Percentiles rank a stretch among this genome's conserved stretches.
phyloP scores from a whole-genome alignment of 2,888 invertebrate genomes.

The Drosophila austrosaltans region DNA sequence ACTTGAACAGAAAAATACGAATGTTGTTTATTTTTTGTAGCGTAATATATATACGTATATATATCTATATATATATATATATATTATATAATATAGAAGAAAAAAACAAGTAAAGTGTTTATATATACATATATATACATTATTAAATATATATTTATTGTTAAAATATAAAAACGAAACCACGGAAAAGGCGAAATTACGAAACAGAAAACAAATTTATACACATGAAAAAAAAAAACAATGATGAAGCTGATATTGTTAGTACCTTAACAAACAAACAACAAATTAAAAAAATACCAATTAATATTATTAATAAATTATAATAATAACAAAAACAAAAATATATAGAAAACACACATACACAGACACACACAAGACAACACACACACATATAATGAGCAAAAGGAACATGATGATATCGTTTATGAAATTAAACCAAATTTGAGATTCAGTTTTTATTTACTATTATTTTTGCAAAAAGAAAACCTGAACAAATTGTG shows the following conservation, averaged over 20 bases:
- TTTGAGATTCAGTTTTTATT: conserved; percentile 73
- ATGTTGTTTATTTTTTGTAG: conserved; percentile 80
- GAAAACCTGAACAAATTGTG: conserved; percentile 52
- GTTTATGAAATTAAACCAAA: conserved; percentile 48
- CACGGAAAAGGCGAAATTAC: conserved; percentile 79
- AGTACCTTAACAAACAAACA: conserved; percentile 75
- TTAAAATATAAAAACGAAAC: conserved; percentile 54
- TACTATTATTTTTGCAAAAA: conserved; percentile 73
- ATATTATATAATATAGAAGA: conserved; percentile 71
- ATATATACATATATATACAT: conserved; percentile 59
- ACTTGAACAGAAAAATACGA: conserved; percentile 51
- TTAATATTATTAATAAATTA: conserved; percentile 69
- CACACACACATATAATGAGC: conserved; percentile 23
- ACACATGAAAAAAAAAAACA: conserved; percentile 53
- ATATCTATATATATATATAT: conserved; percentile 61
- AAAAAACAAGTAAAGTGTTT: conserved; percentile 55
- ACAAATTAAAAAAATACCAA: conserved; percentile 52
- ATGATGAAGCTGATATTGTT: conserved; percentile 83
- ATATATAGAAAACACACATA: conserved; percentile 33
- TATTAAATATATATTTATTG: conserved; percentile 73
- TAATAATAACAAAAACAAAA: conserved; percentile 66
- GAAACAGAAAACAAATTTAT: conserved; percentile 78
- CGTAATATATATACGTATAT: conserved; percentile 68
- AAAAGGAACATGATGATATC: conserved; percentile 53
- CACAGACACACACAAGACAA: conserved; percentile 13